Percentiles rank a stretch among this genome's conserved stretches.
phyloP scores from a whole-genome alignment of 2,113 vertebrate species.

The Bathybates hornii region DNA sequence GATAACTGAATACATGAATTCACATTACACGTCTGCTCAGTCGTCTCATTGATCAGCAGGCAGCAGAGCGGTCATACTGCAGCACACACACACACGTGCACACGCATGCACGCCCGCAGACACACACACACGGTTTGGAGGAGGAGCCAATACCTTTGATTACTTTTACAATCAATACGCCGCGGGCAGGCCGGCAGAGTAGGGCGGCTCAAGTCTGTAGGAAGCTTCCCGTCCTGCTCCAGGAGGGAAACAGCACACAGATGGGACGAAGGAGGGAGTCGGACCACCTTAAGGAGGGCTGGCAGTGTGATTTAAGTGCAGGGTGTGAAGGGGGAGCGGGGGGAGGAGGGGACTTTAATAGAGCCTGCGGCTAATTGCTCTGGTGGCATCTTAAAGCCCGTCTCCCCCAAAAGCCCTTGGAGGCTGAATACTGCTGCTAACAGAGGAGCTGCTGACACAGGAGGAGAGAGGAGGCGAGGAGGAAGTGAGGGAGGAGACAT shows the following conservation, averaged over 20 bases:
- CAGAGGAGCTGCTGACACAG: slow-evolving; percentile 38
- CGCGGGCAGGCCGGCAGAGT: not conserved
- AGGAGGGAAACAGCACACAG: not conserved
- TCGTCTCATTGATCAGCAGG: not conserved
- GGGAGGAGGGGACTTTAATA: slow-evolving; percentile 32
- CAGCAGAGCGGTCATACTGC: not conserved
- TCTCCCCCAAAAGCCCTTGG: slow-evolving; percentile 58
- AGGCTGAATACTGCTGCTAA: slow-evolving; percentile 29
- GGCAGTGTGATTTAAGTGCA: slow-evolving; percentile 49
- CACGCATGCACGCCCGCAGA: not conserved
- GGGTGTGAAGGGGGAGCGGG: not conserved
- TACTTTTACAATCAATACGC: not conserved
- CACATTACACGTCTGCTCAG: slow-evolving; percentile 44
- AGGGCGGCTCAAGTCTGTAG: not conserved
- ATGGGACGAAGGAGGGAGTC: not conserved
- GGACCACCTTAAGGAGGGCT: not conserved
- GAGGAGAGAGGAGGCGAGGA: not conserved
- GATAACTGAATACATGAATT: slow-evolving; percentile 57
- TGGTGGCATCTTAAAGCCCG: slow-evolving; percentile 45
- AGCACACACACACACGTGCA: not conserved
- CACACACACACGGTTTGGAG: not conserved
- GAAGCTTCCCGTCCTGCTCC: not conserved
- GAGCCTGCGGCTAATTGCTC: slow-evolving; percentile 51
- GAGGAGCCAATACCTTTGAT: not conserved
- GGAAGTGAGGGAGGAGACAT: not conserved